Percentiles rank a stretch among this genome's conserved stretches.
phyloP scores from a whole-genome alignment of 2,113 vertebrate species.

The Campylorhamphus procurvoides region DNA sequence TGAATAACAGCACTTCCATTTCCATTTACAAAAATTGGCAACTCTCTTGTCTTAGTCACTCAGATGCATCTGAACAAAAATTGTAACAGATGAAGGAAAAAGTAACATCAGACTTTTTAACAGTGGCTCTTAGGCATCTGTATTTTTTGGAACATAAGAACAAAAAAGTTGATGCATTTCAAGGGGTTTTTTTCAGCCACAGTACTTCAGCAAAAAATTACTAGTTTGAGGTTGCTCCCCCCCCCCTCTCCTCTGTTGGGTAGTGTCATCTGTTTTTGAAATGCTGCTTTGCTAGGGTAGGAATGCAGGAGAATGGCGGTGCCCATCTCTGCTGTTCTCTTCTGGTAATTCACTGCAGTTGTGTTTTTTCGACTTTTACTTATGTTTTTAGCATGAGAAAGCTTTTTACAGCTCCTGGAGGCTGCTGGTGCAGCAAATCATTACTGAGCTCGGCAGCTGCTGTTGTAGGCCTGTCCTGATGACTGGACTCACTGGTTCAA shows the following conservation, averaged over 20 bases:
- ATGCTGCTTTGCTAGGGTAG: not conserved
- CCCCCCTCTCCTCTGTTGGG: not conserved
- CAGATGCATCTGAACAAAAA: conserved; percentile 12
- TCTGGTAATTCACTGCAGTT: not conserved
- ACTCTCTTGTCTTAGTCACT: conserved; percentile 41
- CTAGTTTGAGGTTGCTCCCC: not conserved
- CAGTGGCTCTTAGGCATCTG: not conserved
- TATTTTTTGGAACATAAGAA: not conserved
- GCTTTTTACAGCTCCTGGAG: not conserved
- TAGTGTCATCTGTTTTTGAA: not conserved
- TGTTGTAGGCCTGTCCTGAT: not conserved
- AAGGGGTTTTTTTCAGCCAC: not conserved
- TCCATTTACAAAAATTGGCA: conserved; percentile 65
- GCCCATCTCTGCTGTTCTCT: not conserved
- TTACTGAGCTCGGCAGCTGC: not conserved
- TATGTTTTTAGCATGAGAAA: not conserved
- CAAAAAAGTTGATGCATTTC: not conserved
- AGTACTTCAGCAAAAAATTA: not conserved
- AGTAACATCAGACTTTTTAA: not conserved
- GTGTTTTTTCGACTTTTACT: not conserved
- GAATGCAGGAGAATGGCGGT: not conserved
- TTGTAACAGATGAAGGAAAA: not conserved
- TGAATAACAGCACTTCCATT: conserved; percentile 68
- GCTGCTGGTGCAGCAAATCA: not conserved
- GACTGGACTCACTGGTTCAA: not conserved